phyloP scores from a whole-genome alignment of 2,888 invertebrate species.

The Himalopsyche anomala region DNA sequence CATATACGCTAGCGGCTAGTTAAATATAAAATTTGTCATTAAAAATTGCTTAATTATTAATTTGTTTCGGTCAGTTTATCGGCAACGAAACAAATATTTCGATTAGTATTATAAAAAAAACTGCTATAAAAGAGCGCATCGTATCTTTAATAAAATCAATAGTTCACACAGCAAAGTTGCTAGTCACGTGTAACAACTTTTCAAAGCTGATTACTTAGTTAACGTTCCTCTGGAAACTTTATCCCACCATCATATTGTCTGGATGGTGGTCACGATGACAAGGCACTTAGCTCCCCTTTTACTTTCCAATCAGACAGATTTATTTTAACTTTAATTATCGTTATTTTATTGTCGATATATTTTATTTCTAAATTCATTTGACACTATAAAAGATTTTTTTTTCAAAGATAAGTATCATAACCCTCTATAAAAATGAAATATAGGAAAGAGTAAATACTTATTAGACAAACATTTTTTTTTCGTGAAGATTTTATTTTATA shows the following conservation, averaged over 20 bases:
- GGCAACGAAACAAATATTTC: background rate
- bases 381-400: too few relatives aligned
- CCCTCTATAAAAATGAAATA: too few relatives aligned
- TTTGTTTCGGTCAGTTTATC: too few relatives aligned
- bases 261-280: background rate
- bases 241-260: background rate
- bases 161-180: slow-evolving; percentile 11
- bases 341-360: too few relatives aligned
- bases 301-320: slow-evolving; percentile 8
- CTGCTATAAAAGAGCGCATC: background rate
- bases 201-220: slow-evolving; percentile 4
- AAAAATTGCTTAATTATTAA: too few relatives aligned
- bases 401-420: too few relatives aligned
- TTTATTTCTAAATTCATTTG: too few relatives aligned
- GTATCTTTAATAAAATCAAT: background rate
- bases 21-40: too few relatives aligned
- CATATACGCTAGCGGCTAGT: too few relatives aligned
- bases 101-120: background rate
- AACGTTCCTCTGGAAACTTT: background rate
- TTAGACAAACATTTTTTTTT: too few relatives aligned
- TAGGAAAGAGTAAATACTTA: too few relatives aligned
- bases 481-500: too few relatives aligned
- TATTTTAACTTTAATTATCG: slow-evolving; percentile 1
- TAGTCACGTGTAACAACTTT: slow-evolving; percentile 19
- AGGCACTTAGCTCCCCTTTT: slow-evolving; percentile 6